Evolutionary conservation across 1,140 invertebrate genomes (phyloP).

Genomic region (Marisa cornuarietis): DNA sequence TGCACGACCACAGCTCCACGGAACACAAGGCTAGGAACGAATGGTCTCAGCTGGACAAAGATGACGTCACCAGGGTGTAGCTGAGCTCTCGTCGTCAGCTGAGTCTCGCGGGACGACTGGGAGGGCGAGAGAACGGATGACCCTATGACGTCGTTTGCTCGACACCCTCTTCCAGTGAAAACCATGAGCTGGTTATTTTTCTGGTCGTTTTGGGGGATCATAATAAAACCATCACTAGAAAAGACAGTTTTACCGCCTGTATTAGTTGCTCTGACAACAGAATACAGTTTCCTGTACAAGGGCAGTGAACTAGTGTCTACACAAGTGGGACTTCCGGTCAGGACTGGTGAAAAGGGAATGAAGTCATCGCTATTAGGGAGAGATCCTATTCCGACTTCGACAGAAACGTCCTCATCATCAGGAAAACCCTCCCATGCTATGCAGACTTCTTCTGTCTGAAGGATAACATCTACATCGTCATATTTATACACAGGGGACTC

Average conservation of each 20-base stretch:
- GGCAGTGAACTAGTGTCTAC: not conserved
- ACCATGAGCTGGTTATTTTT: not conserved
- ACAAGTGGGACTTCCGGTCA: not conserved
- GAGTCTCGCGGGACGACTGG: too few species aligned
- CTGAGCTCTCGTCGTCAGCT: not conserved
- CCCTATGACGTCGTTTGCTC: not conserved
- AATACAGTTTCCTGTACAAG: not conserved
- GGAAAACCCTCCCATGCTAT: conserved; percentile 36
- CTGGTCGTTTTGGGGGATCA: not conserved
- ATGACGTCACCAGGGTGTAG: not conserved
- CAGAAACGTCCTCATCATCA: conserved; percentile 28
- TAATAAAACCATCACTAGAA: conserved; percentile 6
- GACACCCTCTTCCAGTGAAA: conserved; percentile 9
- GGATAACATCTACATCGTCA: conserved; percentile 22
- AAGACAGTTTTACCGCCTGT: not conserved
- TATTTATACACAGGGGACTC: not conserved
- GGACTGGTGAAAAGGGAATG: not conserved
- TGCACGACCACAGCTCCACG: not conserved
- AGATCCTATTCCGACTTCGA: conserved; percentile 35
- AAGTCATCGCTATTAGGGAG: not conserved
- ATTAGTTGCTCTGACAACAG: not conserved
- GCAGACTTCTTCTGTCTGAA: conserved; percentile 26
- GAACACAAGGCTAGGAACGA: not conserved
- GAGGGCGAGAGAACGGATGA: not conserved
- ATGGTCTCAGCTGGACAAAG: not conserved